Base-by-base conservation (phyloP, 2,797 vertebrate genomes). In the Ciconia nigra region DNA sequence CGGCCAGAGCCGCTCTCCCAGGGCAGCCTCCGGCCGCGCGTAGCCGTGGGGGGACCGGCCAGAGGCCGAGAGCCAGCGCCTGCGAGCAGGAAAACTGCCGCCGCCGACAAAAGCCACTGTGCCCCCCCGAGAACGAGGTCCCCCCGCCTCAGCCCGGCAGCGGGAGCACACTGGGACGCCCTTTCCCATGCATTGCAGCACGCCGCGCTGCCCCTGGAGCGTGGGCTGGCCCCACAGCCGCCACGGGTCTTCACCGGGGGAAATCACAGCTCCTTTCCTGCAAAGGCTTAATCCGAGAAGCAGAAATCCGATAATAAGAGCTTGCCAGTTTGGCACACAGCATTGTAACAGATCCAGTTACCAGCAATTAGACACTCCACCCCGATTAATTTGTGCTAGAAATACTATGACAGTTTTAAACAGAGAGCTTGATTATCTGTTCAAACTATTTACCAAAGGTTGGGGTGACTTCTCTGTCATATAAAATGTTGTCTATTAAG, bases 311-410 rank as follows among this genome's bases (percentile, higher is more conserved):
- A 66, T 83, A 90, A 87, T 55, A 71, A 77, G 70, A 87, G 78
- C 74, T 86, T 80, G 81, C 86, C 81, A 74, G 67, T 80, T 93
- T 93, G 92, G 96, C 95, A 92, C 57, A 31, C 33, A 77, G 73
- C 44, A 35, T 47, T 70, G 84, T 92, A 92, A 80, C 74, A 91
- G 92, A 93, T 96, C 94, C 89, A 96, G 94, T 95, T 95, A 93
- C 87, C 74, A 89, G 89, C 94, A 96, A 96, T 97, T 96, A 96
- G 87, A 94, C 87, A 42, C 95, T 93, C 96, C 96, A 92, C 95
- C 95, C 96, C 13, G 3, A 95, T 93, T 92, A 94, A 93, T 92
- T 92, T 78, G 87, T 83, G 91, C 84, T 94, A 93, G 94, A 96
- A 96, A 83, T 85, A 77, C 91, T 85, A n/a, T 19, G 81, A 87